Evolutionary conservation across 2,113 vertebrate species (phyloP).

Genomic region (Bubo bubo): DNA sequence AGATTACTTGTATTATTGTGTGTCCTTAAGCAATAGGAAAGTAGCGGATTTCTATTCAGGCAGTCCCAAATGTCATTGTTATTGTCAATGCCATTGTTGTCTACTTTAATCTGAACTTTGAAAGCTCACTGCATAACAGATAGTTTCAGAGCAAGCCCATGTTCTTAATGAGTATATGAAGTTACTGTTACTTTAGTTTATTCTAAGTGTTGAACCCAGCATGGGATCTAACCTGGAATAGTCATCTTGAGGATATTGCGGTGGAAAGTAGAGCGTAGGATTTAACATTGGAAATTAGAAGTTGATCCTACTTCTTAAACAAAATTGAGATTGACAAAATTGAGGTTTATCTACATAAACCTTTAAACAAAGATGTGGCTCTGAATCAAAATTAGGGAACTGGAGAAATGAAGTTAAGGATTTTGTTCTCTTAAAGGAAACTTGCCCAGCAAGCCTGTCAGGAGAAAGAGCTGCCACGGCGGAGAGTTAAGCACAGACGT

Average conservation of each 20-base stretch:
- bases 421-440: conserved; percentile 77
- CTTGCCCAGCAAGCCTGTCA: conserved; percentile 36
- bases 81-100: not conserved
- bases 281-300: conserved; percentile 82
- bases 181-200: conserved; percentile 38
- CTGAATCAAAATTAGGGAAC: conserved; percentile 79
- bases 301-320: conserved; percentile 79
- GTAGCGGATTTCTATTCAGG: not conserved
- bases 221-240: conserved; percentile 40
- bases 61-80: not conserved
- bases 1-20: not conserved
- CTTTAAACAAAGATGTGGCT: conserved; percentile 81
- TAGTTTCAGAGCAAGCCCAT: not conserved
- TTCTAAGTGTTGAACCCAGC: conserved; percentile 52
- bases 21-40: not conserved
- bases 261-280: conserved; percentile 64
- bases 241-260: conserved; percentile 62
- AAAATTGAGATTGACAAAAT: conserved; percentile 82
- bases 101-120: not conserved
- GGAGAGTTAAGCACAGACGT: not conserved
- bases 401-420: conserved; percentile 71
- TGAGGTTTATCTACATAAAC: conserved; percentile 81
- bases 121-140: not conserved
- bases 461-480: not conserved
- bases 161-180: conserved; percentile 41